Evolutionary conservation across 2,888 invertebrate genomes (phyloP).

Genomic region (Pasiphila rectangulata): DNA sequence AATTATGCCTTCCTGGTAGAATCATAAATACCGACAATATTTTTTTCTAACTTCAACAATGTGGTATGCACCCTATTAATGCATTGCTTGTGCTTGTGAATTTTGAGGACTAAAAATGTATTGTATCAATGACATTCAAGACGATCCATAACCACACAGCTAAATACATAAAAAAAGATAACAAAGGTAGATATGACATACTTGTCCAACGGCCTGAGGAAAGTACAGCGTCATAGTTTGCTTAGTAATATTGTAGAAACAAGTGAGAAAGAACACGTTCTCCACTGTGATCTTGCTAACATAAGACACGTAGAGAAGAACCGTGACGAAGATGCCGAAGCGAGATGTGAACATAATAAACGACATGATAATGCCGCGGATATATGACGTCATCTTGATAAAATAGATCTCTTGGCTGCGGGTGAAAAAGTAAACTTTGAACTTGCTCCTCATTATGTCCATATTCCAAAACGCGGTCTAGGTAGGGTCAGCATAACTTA

Average conservation of each 20-base stretch:
- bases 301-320: conserved; percentile 82
- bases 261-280: conserved; percentile 86
- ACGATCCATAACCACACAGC: neutral
- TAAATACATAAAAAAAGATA: neutral
- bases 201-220: conserved; percentile 76
- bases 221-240: conserved; percentile 88
- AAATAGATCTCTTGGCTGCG: conserved; percentile 62
- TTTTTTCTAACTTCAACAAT: too few relatives aligned
- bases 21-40: too few relatives aligned
- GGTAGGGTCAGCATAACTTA: too few relatives aligned
- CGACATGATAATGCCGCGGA: conserved; percentile 79
- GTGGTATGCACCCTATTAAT: too few relatives aligned
- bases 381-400: conserved; percentile 75
- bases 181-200: conserved; percentile 40
- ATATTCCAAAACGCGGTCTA: too few relatives aligned
- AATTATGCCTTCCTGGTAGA: too few relatives aligned
- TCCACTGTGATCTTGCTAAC: conserved; percentile 84
- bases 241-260: conserved; percentile 87
- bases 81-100: too few relatives aligned
- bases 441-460: neutral
- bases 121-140: too few relatives aligned
- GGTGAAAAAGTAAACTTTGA: conserved; percentile 13
- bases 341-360: conserved; percentile 85
- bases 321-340: conserved; percentile 85
- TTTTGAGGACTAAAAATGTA: too few relatives aligned